A percentile compares a stretch with the other conserved stretches of the same genome.
phyloP scores from a whole-genome alignment of 1,140 invertebrate species.

The Meloidogyne hapla region DNA sequence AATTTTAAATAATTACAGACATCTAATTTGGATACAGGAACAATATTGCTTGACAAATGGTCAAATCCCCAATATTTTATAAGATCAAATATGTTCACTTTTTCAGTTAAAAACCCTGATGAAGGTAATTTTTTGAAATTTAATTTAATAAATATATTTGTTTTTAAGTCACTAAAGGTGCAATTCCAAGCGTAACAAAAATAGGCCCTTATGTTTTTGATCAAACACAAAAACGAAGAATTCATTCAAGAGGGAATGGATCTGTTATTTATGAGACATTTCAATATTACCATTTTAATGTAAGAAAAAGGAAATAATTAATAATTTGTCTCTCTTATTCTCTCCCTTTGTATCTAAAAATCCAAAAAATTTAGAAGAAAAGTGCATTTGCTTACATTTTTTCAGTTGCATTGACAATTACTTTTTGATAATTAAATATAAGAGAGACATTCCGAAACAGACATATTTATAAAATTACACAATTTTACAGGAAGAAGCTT shows the following conservation, averaged over 20 bases:
- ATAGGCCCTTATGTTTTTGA: conserved; percentile 60
- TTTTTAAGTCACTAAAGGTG: conserved; percentile 20
- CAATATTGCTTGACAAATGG: conserved; percentile 55
- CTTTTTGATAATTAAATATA: no score
- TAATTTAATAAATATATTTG: background rate
- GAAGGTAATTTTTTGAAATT: conserved; percentile 40
- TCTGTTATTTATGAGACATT: conserved; percentile 53
- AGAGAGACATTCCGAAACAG: no score
- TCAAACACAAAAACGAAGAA: conserved; percentile 39
- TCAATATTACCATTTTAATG: conserved; percentile 14
- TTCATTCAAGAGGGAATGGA: conserved; percentile 52
- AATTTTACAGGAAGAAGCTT: conserved; percentile 59
- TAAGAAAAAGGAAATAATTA: background rate
- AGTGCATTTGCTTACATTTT: no score
- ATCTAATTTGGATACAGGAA: conserved; percentile 48
- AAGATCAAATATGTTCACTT: conserved; percentile 56
- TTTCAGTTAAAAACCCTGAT: conserved; percentile 61
- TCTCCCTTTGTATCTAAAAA: no score
- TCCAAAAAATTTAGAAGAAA: no score
- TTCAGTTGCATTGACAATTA: no score
- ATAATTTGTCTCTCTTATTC: conserved; percentile 3
- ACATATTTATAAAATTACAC: conserved; percentile 35
- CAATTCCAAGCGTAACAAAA: conserved; percentile 41
- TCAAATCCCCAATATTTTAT: conserved; percentile 56
- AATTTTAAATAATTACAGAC: conserved; percentile 46